These are phyloP conservation scores for Thalassophryne amazonica DNA, from an alignment of 2,797 vertebrate species.

Conservation along the genomic window DNA sequence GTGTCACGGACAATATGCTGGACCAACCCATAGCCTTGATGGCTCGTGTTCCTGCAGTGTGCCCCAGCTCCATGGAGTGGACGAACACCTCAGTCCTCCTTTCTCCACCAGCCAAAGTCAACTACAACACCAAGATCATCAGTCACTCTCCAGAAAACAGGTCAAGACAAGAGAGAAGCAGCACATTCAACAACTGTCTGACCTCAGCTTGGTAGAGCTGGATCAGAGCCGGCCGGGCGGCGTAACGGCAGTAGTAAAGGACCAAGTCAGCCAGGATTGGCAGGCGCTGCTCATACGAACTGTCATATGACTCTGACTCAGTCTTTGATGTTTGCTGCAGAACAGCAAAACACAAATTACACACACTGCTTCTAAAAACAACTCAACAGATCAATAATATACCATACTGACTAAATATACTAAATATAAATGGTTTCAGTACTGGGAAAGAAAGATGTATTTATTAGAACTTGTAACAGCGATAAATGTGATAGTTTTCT, in stretches of 20 bases:
- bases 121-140: conserved; percentile 63
- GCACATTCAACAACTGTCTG: conserved; percentile 8
- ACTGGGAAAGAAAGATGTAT: too few relatives aligned
- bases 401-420: too few relatives aligned
- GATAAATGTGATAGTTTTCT: too few relatives aligned
- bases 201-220: conserved; percentile 97
- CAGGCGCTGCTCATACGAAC: conserved; percentile 76
- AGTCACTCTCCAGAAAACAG: background rate
- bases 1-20: conserved; percentile 9
- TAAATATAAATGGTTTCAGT: too few relatives aligned
- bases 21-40: conserved; percentile 92
- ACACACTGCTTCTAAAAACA: too few relatives aligned
- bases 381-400: too few relatives aligned
- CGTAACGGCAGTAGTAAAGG: conserved; percentile 93
- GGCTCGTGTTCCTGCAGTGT: conserved; percentile 89
- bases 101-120: conserved; percentile 87
- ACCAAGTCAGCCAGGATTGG: conserved; percentile 94
- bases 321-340: conserved; percentile 83
- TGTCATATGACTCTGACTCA: conserved; percentile 76
- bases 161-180: background rate
- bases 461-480: too few relatives aligned
- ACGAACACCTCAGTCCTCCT: conserved; percentile 91
- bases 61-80: conserved; percentile 93
- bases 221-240: conserved; percentile 83
- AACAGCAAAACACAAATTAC: background rate